Evolutionary conservation across 2,113 vertebrate genomes (phyloP).

Genomic region (Oryzias curvinotus): DNA sequence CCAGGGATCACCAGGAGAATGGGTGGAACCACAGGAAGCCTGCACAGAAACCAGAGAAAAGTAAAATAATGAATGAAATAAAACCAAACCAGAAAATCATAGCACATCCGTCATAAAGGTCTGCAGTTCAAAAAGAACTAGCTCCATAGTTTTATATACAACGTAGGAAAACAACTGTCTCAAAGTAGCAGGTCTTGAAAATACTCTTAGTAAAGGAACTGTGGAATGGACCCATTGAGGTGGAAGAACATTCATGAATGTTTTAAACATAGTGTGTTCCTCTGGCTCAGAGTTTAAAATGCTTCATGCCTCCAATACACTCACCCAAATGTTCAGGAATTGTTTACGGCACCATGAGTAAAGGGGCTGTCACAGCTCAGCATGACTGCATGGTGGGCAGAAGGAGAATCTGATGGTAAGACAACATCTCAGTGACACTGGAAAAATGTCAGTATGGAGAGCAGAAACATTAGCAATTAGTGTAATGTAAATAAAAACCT

Average conservation of each 20-base stretch:
- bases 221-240: conserved; percentile 18
- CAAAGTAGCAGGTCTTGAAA: neutral
- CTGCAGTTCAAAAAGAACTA: too few species aligned
- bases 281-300: conserved; percentile 42
- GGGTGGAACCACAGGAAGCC: too few species aligned
- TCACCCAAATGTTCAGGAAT: conserved; percentile 64
- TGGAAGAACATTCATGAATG: conserved; percentile 69
- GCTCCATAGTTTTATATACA: too few species aligned
- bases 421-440: conserved; percentile 12
- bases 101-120: too few species aligned
- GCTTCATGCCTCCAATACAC: conserved; percentile 61
- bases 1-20: too few species aligned
- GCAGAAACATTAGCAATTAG: too few species aligned
- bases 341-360: conserved; percentile 61
- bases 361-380: conserved; percentile 31
- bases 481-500: too few species aligned
- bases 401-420: conserved; percentile 31
- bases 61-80: too few species aligned
- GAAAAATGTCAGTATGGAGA: too few species aligned
- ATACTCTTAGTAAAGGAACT: conserved; percentile 13
- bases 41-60: too few species aligned
- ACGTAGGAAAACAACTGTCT: neutral
- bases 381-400: conserved; percentile 29
- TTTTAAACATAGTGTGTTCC: conserved; percentile 54
- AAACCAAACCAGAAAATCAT: too few species aligned